These are phyloP conservation scores for Ceratina australensis DNA, from an alignment of 1,140 invertebrate genomes.

Conservation along the genomic window DNA sequence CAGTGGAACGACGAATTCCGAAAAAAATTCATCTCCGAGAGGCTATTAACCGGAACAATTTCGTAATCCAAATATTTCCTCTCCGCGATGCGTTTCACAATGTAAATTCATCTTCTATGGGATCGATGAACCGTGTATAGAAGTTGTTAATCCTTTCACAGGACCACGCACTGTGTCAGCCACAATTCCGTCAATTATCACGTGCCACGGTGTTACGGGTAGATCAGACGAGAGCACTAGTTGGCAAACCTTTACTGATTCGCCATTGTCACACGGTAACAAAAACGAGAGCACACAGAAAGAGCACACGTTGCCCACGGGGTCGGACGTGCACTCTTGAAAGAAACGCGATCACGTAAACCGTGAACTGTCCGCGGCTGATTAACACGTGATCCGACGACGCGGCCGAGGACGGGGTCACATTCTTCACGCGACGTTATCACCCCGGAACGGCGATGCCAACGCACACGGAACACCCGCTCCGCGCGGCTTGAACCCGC, in stretches of 20 bases:
- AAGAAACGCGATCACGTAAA: not conserved
- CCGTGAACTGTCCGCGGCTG: not conserved
- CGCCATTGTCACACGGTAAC: not conserved
- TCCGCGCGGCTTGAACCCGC: constrained; percentile 72
- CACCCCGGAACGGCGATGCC: not conserved
- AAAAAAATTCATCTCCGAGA: not conserved
- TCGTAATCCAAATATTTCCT: not conserved
- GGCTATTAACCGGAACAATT: not conserved
- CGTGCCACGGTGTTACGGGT: not conserved
- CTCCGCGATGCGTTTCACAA: not conserved
- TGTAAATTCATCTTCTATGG: not conserved
- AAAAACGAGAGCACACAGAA: not conserved
- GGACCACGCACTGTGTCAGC: not conserved
- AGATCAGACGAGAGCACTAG: not conserved
- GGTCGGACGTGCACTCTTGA: not conserved
- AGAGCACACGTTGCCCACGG: not conserved
- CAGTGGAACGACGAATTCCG: not conserved
- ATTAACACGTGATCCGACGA: constrained; percentile 21
- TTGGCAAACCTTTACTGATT: not conserved
- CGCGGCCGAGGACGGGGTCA: not conserved
- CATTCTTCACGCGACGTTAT: not conserved
- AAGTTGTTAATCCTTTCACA: not conserved
- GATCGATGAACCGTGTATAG: not conserved
- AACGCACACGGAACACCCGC: constrained; percentile 61
- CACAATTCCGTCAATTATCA: constrained; percentile 19